Conservation (phyloP, 2,888 invertebrate species). For the Lasioglossum zephyrum region DNA sequence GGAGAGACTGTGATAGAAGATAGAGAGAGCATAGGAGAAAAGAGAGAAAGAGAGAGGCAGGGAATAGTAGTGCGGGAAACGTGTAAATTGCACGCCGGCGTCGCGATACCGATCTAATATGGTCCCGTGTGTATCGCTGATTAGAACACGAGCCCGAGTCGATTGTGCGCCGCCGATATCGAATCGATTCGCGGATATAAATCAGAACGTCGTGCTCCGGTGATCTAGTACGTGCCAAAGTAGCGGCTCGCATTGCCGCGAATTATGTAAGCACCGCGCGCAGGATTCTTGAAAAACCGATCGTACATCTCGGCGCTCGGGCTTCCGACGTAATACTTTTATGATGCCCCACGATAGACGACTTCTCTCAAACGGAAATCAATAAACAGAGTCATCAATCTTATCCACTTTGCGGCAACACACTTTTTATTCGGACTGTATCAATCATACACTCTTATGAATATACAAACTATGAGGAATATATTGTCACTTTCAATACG, state of each 20-base stretch:
- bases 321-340: conserved; percentile 3
- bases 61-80: conserved; percentile 45
- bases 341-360: not conserved
- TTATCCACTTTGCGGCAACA: not conserved
- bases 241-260: conserved; percentile 36
- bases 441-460: not conserved
- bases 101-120: conserved; percentile 70
- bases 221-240: conserved; percentile 51
- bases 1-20: not conserved
- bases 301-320: not conserved
- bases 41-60: conserved; percentile 43
- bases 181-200: conserved; percentile 71
- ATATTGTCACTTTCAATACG: not conserved
- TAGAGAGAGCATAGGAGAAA: not conserved
- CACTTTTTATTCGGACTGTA: not conserved
- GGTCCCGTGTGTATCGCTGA: conserved; percentile 51
- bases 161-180: conserved; percentile 57
- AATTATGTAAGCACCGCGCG: conserved; percentile 35
- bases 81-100: conserved; percentile 66
- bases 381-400: not conserved
- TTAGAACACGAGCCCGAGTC: conserved; percentile 35
- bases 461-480: not conserved
- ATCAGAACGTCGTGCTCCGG: conserved; percentile 72
- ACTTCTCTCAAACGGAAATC: not conserved
- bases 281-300: conserved; percentile 33